These are phyloP conservation scores for Mellilla xanthometata DNA, from an alignment of 2,888 invertebrate species.

Conservation along the genomic window DNA sequence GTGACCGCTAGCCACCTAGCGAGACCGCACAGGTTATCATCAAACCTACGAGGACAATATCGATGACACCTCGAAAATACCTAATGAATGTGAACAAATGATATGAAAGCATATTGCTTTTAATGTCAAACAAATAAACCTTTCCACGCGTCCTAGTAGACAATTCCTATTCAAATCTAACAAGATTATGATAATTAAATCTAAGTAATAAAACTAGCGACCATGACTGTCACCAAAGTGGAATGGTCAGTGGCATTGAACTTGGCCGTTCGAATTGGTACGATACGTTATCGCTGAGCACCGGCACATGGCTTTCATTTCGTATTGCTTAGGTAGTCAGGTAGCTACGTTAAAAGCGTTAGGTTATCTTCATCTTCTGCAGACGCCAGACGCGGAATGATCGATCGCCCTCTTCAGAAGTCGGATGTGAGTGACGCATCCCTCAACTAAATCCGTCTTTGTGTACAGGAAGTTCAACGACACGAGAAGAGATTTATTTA, in stretches of 20 bases:
- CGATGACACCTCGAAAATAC: not conserved
- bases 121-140: no score
- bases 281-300: slow-evolving; percentile 17
- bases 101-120: no score
- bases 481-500: slow-evolving; percentile 4
- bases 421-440: slow-evolving; percentile 19
- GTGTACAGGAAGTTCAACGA: slow-evolving; percentile 18
- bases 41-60: not conserved
- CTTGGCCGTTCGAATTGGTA: slow-evolving; percentile 2
- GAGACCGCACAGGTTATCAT: slow-evolving; percentile 18
- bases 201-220: not conserved
- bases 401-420: slow-evolving; percentile 14
- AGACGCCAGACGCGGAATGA: slow-evolving; percentile 13
- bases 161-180: not conserved
- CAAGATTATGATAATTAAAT: not conserved
- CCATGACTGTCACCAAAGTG: slow-evolving; percentile 3
- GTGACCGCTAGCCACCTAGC: not conserved
- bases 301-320: slow-evolving; percentile 6
- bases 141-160: no score
- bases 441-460: slow-evolving; percentile 8
- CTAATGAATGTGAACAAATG: no score
- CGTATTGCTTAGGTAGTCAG: not conserved
- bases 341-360: slow-evolving; percentile 10
- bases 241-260: slow-evolving; percentile 13
- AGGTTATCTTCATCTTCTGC: no score